phyloP scores from a whole-genome alignment of 1,140 invertebrate genomes.

The Macrobrachium nipponense region DNA sequence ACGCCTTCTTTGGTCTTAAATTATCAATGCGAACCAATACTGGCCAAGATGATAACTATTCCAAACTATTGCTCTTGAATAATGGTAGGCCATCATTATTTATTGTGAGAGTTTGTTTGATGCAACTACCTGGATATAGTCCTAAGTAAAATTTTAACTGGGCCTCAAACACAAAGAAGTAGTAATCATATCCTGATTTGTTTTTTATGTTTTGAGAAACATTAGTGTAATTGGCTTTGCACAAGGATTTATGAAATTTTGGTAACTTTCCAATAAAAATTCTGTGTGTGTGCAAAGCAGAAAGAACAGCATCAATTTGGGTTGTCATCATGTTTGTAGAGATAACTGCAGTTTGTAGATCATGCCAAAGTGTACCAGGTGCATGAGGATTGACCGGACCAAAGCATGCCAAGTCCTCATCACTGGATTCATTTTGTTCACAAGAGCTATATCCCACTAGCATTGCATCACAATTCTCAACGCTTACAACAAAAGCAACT shows the following conservation, averaged over 20 bases:
- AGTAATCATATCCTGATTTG: no score
- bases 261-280: not conserved
- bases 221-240: no score
- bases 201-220: no score
- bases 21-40: constrained; percentile 26
- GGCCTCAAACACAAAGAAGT: no score
- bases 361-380: constrained; percentile 7
- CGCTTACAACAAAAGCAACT: no score
- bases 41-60: not conserved
- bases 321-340: constrained; percentile 14
- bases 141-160: no score
- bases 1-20: constrained; percentile 29
- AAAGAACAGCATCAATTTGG: constrained; percentile 13
- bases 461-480: constrained; percentile 13
- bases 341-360: constrained; percentile 1
- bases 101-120: no score
- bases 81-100: no score
- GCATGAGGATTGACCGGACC: not conserved
- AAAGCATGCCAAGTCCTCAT: not conserved
- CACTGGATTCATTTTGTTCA: constrained; percentile 11
- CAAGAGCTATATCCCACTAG: constrained; percentile 1
- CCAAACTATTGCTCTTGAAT: no score
- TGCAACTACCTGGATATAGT: no score
- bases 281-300: constrained; percentile 5
- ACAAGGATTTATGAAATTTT: no score